Evolutionary conservation across 2,888 invertebrate species (phyloP).

Genomic region (Acanthosepion esculentum): DNA sequence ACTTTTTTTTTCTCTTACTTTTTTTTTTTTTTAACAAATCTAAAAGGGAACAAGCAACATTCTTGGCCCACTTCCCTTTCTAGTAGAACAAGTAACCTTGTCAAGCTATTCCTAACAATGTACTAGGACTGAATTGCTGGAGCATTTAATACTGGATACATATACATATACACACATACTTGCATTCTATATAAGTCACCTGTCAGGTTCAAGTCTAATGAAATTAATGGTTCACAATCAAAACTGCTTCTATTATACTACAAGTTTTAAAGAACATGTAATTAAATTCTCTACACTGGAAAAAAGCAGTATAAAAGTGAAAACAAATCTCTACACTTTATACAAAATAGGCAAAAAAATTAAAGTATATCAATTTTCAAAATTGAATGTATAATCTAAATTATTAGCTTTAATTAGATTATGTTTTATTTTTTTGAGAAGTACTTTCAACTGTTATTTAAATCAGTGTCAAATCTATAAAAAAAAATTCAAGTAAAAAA

Average conservation of each 20-base stretch:
- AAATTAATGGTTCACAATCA: slow-evolving; percentile 20
- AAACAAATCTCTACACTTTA: not conserved
- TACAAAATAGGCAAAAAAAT: no score
- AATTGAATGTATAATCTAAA: no score
- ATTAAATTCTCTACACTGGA: not conserved
- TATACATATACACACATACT: not conserved
- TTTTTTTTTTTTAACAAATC: not conserved
- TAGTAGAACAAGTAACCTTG: not conserved
- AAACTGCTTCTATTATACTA: not conserved
- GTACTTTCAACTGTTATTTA: no score
- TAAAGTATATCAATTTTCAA: no score
- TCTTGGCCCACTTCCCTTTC: not conserved
- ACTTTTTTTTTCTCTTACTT: not conserved
- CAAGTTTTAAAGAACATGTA: not conserved
- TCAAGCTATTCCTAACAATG: not conserved
- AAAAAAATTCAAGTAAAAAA: no score
- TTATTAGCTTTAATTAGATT: no score
- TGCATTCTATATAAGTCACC: slow-evolving; percentile 33
- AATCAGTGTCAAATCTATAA: no score
- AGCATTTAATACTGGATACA: not conserved
- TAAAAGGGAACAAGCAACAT: slow-evolving; percentile 21
- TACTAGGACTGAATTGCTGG: not conserved
- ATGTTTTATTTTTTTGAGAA: no score
- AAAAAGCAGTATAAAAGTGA: not conserved
- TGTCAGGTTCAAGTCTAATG: not conserved